Evolutionary conservation across 2,113 vertebrate genomes (phyloP).

Genomic region (Oenanthe oenanthe): DNA sequence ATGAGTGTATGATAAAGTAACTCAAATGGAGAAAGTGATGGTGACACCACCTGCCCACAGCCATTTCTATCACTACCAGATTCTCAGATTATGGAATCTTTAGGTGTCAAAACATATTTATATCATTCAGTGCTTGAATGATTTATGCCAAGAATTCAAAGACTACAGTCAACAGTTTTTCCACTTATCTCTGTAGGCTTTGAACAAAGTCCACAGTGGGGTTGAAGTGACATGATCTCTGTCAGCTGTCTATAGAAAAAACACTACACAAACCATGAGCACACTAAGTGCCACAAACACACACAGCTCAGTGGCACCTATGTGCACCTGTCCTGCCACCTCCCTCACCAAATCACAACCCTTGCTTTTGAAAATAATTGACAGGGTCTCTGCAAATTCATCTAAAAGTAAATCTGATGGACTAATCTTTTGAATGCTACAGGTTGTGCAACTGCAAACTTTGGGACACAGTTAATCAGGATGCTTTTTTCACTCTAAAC

Average conservation of each 20-base stretch:
- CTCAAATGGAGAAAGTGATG: neutral
- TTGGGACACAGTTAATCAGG: neutral
- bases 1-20: neutral
- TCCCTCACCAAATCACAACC: neutral
- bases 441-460: neutral
- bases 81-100: neutral
- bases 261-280: accelerated
- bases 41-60: neutral
- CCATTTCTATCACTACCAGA: neutral
- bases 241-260: neutral
- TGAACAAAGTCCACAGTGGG: neutral
- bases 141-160: neutral
- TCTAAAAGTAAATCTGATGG: neutral
- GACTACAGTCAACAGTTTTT: neutral
- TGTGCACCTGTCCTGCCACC: too few species aligned
- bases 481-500: neutral
- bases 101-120: neutral
- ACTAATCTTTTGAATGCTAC: neutral
- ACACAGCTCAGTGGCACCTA: neutral
- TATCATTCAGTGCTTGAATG: neutral
- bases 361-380: neutral
- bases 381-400: neutral
- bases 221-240: neutral
- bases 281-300: neutral
- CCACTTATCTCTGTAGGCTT: neutral